Conservation (phyloP, 2,797 vertebrate genomes). For the Bradypodion ventrale region DNA sequence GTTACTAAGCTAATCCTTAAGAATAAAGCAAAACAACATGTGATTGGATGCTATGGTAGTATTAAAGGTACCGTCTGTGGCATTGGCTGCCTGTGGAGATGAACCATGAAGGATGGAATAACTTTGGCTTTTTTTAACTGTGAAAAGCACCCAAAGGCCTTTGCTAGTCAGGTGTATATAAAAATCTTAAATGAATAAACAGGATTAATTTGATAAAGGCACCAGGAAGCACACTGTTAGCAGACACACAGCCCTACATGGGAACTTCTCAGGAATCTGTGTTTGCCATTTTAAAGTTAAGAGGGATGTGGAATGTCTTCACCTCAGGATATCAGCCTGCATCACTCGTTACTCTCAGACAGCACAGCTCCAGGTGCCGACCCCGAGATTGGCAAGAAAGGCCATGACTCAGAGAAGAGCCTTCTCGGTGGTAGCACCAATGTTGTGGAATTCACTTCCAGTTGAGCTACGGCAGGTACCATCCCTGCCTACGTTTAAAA, state of each 20-base stretch:
- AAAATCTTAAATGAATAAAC: not conserved
- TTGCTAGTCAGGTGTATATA: not conserved
- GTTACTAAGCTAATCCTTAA: not conserved
- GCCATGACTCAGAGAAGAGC: too few relatives aligned
- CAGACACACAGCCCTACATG: not conserved
- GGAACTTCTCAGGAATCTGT: not conserved
- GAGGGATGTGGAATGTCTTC: too few relatives aligned
- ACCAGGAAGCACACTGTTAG: slow-evolving; percentile 14
- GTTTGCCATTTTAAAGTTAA: not conserved
- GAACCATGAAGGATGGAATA: too few relatives aligned
- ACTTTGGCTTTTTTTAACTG: too few relatives aligned
- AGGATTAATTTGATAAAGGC: slow-evolving; percentile 43
- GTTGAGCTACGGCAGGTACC: too few relatives aligned
- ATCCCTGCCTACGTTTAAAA: too few relatives aligned
- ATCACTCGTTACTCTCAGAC: too few relatives aligned
- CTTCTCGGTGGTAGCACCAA: too few relatives aligned
- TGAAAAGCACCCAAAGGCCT: not conserved
- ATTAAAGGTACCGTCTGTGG: not conserved
- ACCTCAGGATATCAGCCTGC: too few relatives aligned
- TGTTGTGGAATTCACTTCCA: too few relatives aligned
- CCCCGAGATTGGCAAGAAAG: too few relatives aligned
- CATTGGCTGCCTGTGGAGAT: not conserved
- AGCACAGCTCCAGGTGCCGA: too few relatives aligned
- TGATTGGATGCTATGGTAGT: not conserved
- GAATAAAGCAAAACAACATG: not conserved